These are phyloP conservation scores for Myrmecobius fasciatus DNA, from an alignment of 2,113 vertebrate genomes.

Conservation along the genomic window DNA sequence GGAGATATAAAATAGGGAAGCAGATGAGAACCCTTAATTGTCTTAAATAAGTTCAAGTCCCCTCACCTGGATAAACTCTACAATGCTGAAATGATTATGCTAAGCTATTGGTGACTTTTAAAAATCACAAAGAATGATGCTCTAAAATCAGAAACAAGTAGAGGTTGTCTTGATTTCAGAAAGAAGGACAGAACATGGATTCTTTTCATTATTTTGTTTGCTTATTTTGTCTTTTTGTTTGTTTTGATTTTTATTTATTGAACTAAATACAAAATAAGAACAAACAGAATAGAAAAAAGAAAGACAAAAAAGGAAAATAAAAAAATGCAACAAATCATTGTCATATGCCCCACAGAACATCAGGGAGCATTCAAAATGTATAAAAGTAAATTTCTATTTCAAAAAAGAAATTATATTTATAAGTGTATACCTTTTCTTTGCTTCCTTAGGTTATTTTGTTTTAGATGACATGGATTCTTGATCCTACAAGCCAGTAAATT, in stretches of 20 bases:
- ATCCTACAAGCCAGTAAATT: background rate
- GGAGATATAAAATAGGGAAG: background rate
- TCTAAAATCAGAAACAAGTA: background rate
- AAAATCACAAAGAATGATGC: background rate
- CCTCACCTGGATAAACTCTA: background rate
- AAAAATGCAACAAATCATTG: no score
- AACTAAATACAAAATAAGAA: no score
- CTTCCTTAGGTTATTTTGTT: no score
- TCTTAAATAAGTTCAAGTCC: background rate
- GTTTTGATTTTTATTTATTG: no score
- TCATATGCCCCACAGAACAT: no score
- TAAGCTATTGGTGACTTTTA: background rate
- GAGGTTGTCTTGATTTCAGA: background rate
- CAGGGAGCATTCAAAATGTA: no score
- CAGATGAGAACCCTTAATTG: background rate
- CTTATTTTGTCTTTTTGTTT: no score
- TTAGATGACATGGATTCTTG: background rate
- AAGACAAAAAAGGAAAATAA: no score
- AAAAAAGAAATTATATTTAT: no score
- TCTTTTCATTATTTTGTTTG: background rate
- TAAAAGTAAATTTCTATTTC: no score
- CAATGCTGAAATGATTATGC: background rate
- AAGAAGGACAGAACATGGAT: background rate
- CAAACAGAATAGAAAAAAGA: no score
- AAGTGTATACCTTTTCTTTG: no score